Base-by-base conservation (phyloP, 2,797 vertebrate species). In the Myioborus melanocephalus region DNA sequence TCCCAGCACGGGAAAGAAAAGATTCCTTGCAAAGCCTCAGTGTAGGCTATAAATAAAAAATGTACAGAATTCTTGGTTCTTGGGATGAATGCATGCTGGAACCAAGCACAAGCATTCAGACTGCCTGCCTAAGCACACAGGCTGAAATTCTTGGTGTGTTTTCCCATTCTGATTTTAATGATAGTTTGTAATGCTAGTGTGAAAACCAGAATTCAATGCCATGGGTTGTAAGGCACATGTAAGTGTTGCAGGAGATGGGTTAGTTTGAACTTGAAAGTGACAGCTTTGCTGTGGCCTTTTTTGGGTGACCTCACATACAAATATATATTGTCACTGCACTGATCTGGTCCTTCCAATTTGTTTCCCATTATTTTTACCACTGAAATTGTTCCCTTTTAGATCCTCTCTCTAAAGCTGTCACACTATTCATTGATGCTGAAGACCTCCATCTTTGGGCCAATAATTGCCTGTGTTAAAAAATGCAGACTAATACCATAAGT, bases 41-140 rank as follows among this genome's bases (percentile, higher is more conserved):
- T 61, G 23, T 61, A 53, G 81, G 34, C 69, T 83, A 69, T 96
- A 94, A 96, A 95, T 94, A 91, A 92, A 94, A 83, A 61, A 85
- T 72, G 72, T 59, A 83, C 78, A 85, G 71, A 85, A 71, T 89
- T 78, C 41, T 68, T 24, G 20, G n/a, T 50, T 50, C 32, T 44
- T 90, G 72, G 57, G 75, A 83, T 92, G 92, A 39, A 71, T 77
- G 44, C 61, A 65, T 83, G 68, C 61, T 95, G 83, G 75, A 89
- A 60, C 17, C 37, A 41, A 65, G 30, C 1, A 0, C 49, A 70
- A 87, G 59, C 81, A 57, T 73, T 52, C 72, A 64, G 82, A 47
- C 19, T 85, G 75, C 26, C 64, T 73, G 35, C 43, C 78, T 16
- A 18, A 47, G 39, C 87, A 47, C 13, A 9, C 49, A 68, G 70